These are phyloP conservation scores for Paramormyrops kingsleyae DNA, from an alignment of 2,113 vertebrate genomes.

Conservation along the genomic window DNA sequence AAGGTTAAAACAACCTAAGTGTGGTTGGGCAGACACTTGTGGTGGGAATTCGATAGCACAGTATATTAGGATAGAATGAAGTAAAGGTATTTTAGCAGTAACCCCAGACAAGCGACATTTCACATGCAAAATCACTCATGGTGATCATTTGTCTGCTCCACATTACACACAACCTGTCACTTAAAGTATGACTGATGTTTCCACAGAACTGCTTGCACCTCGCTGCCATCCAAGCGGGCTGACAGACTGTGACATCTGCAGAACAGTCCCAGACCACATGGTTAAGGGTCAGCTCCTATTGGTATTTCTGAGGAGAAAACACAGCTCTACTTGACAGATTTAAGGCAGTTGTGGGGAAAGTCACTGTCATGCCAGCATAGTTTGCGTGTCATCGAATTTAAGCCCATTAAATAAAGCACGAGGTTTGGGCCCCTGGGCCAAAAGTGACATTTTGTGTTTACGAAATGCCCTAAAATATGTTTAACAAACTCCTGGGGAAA, in stretches of 20 bases:
- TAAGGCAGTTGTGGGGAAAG: background rate
- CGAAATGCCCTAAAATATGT: background rate
- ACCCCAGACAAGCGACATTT: background rate
- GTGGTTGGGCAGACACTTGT: background rate
- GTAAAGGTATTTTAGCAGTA: background rate
- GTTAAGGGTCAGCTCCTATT: background rate
- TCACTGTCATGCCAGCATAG: background rate
- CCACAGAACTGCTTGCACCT: background rate
- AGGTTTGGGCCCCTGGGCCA: background rate
- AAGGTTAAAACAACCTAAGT: background rate
- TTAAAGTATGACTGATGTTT: conserved; percentile 13
- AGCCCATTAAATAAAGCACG: background rate
- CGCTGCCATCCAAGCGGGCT: background rate
- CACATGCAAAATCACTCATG: background rate
- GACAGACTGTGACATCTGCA: conserved; percentile 16
- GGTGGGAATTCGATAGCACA: background rate
- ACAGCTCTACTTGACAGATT: background rate
- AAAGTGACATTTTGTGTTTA: background rate
- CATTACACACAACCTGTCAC: background rate
- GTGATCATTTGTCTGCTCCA: background rate
- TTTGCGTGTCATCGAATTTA: background rate
- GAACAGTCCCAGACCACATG: background rate
- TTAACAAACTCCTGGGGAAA: background rate
- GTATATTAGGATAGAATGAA: background rate
- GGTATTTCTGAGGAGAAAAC: conserved; percentile 4